phyloP scores from a whole-genome alignment of 2,797 vertebrate genomes.

The Moxostoma hubbsi region DNA sequence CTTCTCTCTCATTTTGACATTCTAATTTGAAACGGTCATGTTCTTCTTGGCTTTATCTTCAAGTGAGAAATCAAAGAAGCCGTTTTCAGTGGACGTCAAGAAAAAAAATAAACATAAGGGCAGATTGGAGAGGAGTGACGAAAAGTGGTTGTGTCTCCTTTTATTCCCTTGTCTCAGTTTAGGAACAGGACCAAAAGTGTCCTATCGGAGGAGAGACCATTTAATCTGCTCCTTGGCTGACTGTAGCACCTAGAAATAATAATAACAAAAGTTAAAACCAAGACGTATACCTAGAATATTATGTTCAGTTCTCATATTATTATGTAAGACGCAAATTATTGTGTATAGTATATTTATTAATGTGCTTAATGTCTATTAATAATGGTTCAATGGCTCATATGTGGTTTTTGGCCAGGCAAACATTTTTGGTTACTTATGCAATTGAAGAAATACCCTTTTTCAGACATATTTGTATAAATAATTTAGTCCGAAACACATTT shows the following conservation, averaged over 20 bases:
- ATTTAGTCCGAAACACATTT: too few relatives aligned
- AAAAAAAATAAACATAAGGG: background rate
- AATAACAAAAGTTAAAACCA: constrained; percentile 1
- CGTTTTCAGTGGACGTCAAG: background rate
- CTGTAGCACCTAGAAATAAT: constrained; percentile 84
- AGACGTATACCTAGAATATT: background rate
- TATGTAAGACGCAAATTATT: too few relatives aligned
- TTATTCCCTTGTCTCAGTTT: background rate
- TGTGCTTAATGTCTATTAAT: background rate
- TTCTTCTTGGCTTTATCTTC: constrained; percentile 11
- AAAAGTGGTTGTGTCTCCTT: constrained; percentile 11
- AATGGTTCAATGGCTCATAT: too few relatives aligned
- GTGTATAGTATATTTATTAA: too few relatives aligned
- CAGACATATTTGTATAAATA: too few relatives aligned
- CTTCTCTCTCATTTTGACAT: constrained; percentile 10
- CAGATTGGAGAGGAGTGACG: constrained; percentile 42
- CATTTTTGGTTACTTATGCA: too few relatives aligned
- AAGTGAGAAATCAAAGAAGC: background rate
- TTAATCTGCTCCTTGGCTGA: constrained; percentile 97
- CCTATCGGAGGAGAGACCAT: constrained; percentile 91
- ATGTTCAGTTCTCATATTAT: background rate
- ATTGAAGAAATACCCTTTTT: too few relatives aligned
- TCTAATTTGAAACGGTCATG: background rate
- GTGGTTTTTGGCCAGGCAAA: too few relatives aligned
- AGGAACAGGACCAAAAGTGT: background rate